A percentile compares a stretch with the other conserved stretches of the same genome.
Conservation (phyloP, 2,797 vertebrate genomes). For the Mormyrops boulengeri region DNA sequence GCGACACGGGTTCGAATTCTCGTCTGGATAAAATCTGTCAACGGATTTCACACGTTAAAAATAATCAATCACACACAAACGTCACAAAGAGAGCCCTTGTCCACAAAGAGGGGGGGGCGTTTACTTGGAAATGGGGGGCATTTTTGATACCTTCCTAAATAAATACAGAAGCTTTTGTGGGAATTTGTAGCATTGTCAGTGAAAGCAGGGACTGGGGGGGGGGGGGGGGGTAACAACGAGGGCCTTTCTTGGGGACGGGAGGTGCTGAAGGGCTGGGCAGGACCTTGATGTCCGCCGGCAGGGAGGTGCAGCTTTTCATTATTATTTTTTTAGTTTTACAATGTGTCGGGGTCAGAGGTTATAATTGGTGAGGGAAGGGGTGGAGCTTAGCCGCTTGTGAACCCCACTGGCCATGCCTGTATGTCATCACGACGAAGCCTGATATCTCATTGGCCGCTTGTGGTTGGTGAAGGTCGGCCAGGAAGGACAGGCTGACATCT, state of each 20-base stretch:
- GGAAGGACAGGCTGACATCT: neutral
- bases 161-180: slow-evolving; percentile 20
- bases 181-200: neutral
- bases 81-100: neutral
- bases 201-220: slow-evolving; percentile 40
- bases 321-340: neutral
- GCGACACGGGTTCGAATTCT: neutral
- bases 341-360: neutral
- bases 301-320: neutral
- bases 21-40: neutral
- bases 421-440: neutral
- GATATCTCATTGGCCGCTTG: neutral
- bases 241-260: slow-evolving; percentile 57
- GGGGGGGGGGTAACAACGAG: slow-evolving; percentile 70
- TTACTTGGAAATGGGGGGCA: neutral
- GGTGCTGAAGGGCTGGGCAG: slow-evolving; percentile 75
- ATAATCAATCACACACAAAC: neutral
- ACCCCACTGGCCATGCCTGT: neutral
- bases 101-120: too few species aligned
- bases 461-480: neutral
- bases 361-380: neutral
- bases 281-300: slow-evolving; percentile 21
- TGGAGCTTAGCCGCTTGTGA: neutral
- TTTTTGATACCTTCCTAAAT: slow-evolving; percentile 1
- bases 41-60: neutral